Evolutionary conservation across 2,113 vertebrate genomes (phyloP).

Genomic region (Onychostoma macrolepis): DNA sequence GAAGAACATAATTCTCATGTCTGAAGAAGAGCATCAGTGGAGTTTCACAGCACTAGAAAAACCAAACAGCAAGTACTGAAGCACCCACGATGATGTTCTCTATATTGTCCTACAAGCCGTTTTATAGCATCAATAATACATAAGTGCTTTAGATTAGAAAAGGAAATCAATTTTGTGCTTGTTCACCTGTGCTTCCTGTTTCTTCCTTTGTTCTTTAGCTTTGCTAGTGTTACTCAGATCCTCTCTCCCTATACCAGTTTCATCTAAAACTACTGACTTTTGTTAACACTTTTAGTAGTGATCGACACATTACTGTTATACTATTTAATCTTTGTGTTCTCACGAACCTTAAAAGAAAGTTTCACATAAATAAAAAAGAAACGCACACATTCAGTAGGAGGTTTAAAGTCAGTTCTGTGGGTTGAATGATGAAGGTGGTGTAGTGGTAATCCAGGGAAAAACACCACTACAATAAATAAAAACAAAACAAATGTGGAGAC

Average conservation of each 20-base stretch:
- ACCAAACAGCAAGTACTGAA: not conserved
- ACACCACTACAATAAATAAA: not conserved
- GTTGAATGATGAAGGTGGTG: not conserved
- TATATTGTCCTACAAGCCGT: not conserved
- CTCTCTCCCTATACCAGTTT: not conserved
- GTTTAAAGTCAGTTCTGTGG: not conserved
- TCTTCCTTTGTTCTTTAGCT: not conserved
- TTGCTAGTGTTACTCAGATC: not conserved
- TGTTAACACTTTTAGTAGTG: not conserved
- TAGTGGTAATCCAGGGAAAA: not conserved
- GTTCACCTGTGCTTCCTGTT: not conserved
- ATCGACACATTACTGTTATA: not conserved
- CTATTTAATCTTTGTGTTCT: constrained; percentile 10
- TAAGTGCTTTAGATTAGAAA: not conserved
- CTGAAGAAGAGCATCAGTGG: constrained; percentile 10
- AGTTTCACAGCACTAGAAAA: constrained; percentile 8
- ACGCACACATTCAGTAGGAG: not conserved
- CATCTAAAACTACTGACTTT: not conserved
- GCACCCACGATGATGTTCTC: not conserved
- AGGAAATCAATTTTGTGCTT: not conserved
- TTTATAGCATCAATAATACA: constrained; percentile 1
- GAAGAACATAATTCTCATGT: constrained; percentile 15
- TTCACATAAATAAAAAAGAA: constrained; percentile 5
- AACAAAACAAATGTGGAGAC: not conserved
- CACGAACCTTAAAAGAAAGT: not conserved